Evolutionary conservation across 2,888 invertebrate genomes (phyloP).

Genomic region (Scaptomyza reducta): DNA sequence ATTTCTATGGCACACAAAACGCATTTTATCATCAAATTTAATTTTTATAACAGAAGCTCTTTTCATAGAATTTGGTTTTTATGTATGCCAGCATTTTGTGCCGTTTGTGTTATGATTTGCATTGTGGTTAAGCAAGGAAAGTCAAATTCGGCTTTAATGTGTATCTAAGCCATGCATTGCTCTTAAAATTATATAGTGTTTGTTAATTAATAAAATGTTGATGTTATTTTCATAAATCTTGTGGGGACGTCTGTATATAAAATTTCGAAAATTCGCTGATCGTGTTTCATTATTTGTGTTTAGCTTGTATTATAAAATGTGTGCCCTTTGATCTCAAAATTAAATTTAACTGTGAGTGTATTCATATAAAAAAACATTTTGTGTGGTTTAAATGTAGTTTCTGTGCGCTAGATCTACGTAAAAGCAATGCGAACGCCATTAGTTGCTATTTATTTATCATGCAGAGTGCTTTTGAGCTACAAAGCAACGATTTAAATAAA

Average conservation of each 20-base stretch:
- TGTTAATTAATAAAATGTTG: background rate
- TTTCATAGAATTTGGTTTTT: slow-evolving; percentile 31
- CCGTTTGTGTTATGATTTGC: slow-evolving; percentile 1
- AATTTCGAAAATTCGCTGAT: too few species aligned
- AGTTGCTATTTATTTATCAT: slow-evolving; percentile 59
- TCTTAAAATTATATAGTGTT: background rate
- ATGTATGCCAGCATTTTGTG: slow-evolving; percentile 2
- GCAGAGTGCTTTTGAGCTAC: slow-evolving; percentile 63
- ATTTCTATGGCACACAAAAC: slow-evolving; percentile 24
- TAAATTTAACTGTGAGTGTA: slow-evolving; percentile 38
- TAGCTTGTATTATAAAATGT: background rate
- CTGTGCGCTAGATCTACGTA: slow-evolving; percentile 56
- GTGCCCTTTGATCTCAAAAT: slow-evolving; percentile 30
- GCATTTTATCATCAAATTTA: slow-evolving; percentile 51
- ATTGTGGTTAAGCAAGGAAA: background rate
- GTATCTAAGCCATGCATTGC: background rate
- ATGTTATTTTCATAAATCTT: background rate
- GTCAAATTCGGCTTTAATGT: background rate
- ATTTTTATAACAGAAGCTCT: slow-evolving; percentile 21
- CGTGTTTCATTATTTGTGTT: background rate
- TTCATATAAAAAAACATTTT: slow-evolving; percentile 14
- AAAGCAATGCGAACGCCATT: slow-evolving; percentile 67
- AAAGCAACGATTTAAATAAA: slow-evolving; percentile 35
- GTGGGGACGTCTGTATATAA: too few species aligned
- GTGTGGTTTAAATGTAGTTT: slow-evolving; percentile 38